Evolutionary conservation across 2,888 invertebrate genomes (phyloP), one percentile per base, ranked within the genome.

Genomic region (Hirtodrosophila cameraria): DNA sequence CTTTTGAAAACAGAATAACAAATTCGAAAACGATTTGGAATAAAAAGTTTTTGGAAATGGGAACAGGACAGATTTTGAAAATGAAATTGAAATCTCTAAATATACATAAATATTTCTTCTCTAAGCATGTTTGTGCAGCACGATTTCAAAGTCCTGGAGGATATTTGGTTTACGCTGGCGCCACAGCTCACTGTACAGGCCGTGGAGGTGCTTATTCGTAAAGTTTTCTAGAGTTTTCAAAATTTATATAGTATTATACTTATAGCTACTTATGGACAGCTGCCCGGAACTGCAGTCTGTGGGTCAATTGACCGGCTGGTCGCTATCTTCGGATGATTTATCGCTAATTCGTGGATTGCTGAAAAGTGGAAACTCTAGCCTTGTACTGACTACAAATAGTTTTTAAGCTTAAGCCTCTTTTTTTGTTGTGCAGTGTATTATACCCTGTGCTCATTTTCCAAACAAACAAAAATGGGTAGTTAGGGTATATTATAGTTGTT

Each of bases 241-340:
- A 18, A 23, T 23, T 23, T 5, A 11, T 16, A 2, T 2, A 4
- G 3, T 53, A 0, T 6, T 7, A n/a, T n/a, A n/a, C n/a, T 18
- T 69, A 0, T 27, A 90, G 90, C 88, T 94, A 8, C 89, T 95
- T 36, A 94, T 94, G 93, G 94, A 94, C 49, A 92, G 92, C 70
- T 94, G 94, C 75, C 94, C 94, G 0, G 94, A 93, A 71, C 90
- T 95, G 35, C 93, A 91, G 70, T 93, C 93, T 64, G 90, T 95
- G 8, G 95, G 95, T 0, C 93, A 94, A 86, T 88, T 95, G 12
- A 94, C 93, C 39, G 94, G 94, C 0, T 95, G 95, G 95, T 92
- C 93, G 61, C 91, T 94, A 63, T 93, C 93, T 0, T 93, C 93
- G 0, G 94, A 94, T 75, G 95, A 95, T 70, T 92, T 94, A 89